Conservation (phyloP, 2,797 vertebrate species). For the Coregonus suidteri region DNA sequence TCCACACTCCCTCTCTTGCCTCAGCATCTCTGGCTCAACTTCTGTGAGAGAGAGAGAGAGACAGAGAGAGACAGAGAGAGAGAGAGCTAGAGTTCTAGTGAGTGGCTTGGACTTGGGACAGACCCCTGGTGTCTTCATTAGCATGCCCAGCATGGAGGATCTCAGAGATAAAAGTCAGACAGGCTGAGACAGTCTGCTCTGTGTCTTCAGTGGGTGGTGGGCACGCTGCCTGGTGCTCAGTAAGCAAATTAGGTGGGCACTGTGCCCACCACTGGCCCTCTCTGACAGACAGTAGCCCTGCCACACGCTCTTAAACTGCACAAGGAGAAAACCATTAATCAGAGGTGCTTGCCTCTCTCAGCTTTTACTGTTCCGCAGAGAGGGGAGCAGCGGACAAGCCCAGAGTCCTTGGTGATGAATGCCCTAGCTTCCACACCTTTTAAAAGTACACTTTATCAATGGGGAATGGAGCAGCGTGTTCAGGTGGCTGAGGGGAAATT, state of each 20-base stretch:
- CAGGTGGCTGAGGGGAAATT: conserved; percentile 64
- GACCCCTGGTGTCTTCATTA: conserved; percentile 58
- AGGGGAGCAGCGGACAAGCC: conserved; percentile 20
- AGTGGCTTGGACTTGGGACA: conserved; percentile 30
- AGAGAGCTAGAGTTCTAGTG: conserved; percentile 26
- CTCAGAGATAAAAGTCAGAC: conserved; percentile 60
- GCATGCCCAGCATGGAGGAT: conserved; percentile 60
- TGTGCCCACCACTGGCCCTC: conserved; percentile 39
- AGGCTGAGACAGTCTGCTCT: conserved; percentile 57
- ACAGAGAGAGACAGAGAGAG: too few relatives aligned
- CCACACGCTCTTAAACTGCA: conserved; percentile 56
- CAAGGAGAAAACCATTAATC: conserved; percentile 71
- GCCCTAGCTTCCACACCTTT: conserved; percentile 62
- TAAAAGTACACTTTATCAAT: conserved; percentile 75
- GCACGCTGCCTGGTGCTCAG: conserved; percentile 62
- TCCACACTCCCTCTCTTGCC: conserved; percentile 35
- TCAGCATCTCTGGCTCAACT: conserved; percentile 43
- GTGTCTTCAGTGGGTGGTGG: conserved; percentile 52
- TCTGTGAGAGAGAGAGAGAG: conserved; percentile 36
- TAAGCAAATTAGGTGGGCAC: conserved; percentile 66
- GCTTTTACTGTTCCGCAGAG: conserved; percentile 39
- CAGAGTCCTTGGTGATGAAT: conserved; percentile 65
- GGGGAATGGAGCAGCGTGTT: conserved; percentile 65
- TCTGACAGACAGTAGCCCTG: conserved; percentile 62
- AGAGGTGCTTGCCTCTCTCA: conserved; percentile 50